Percentiles rank a stretch among this genome's conserved stretches.
Evolutionary conservation across 2,888 invertebrate species (phyloP).

Genomic region (Perdita meconis): DNA sequence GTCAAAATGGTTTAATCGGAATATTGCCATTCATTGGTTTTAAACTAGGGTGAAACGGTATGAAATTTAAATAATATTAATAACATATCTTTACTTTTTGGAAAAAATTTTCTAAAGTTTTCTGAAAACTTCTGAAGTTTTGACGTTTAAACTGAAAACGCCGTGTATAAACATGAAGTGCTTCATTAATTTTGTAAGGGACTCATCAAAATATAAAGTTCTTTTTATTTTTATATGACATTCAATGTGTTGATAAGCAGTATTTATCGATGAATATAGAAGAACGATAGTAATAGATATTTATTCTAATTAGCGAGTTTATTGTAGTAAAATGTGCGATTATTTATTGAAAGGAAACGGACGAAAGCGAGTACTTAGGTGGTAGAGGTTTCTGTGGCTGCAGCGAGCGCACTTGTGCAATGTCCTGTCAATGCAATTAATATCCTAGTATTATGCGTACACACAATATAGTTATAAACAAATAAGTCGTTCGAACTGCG

Average conservation of each 20-base stretch:
- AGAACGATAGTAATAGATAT: too few relatives aligned
- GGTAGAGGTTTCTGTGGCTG: slow-evolving; percentile 63
- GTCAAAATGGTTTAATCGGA: not conserved
- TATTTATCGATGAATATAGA: slow-evolving; percentile 31
- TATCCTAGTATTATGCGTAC: slow-evolving; percentile 63
- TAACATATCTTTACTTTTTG: too few relatives aligned
- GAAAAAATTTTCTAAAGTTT: too few relatives aligned
- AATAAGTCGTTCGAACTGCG: slow-evolving; percentile 35
- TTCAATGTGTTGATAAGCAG: not conserved
- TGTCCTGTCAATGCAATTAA: slow-evolving; percentile 80
- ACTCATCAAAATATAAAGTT: too few relatives aligned
- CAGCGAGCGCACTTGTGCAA: slow-evolving; percentile 75
- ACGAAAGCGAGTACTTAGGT: slow-evolving; percentile 45
- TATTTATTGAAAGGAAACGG: slow-evolving; percentile 33
- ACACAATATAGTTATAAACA: slow-evolving; percentile 35
- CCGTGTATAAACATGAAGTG: too few relatives aligned
- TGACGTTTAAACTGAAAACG: too few relatives aligned
- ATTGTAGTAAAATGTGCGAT: slow-evolving; percentile 24
- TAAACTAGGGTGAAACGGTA: not conserved
- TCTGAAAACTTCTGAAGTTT: too few relatives aligned
- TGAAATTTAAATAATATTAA: not conserved
- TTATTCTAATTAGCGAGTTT: too few relatives aligned
- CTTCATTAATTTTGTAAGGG: too few relatives aligned
- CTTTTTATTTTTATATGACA: not conserved
- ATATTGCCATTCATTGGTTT: not conserved